These are phyloP conservation scores for Pao palembangensis DNA, from an alignment of 2,113 vertebrate genomes.

Conservation along the genomic window DNA sequence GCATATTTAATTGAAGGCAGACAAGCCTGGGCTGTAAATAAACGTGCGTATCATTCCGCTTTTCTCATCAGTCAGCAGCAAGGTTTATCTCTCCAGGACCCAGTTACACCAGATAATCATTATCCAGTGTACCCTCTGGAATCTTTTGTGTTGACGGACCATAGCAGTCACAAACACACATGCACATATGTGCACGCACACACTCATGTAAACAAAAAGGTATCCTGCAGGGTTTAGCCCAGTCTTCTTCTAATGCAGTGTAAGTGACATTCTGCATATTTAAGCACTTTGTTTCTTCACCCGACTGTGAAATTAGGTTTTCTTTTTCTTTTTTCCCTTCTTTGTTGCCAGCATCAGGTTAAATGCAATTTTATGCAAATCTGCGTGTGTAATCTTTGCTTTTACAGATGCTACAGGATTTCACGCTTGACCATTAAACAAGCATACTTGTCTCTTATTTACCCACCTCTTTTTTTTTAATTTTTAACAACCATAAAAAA, in stretches of 20 bases:
- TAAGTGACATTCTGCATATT: constrained; percentile 64
- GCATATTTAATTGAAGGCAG: constrained; percentile 42
- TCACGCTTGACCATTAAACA: neutral
- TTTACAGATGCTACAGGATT: neutral
- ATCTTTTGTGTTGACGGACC: constrained; percentile 45
- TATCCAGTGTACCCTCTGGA: constrained; percentile 39
- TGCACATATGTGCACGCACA: constrained; percentile 7
- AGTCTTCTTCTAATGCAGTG: constrained; percentile 32
- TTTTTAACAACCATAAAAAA: constrained; percentile 21
- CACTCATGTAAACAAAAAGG: constrained; percentile 16
- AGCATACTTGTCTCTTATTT: neutral
- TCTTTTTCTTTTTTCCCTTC: neutral
- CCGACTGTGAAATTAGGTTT: constrained; percentile 63
- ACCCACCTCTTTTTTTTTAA: neutral
- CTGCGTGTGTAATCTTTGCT: constrained; percentile 1
- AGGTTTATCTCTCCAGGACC: constrained; percentile 51
- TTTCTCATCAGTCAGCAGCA: constrained; percentile 53
- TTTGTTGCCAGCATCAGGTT: constrained; percentile 48
- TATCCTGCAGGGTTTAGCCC: constrained; percentile 24
- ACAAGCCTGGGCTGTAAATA: constrained; percentile 37
- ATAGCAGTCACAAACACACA: constrained; percentile 9
- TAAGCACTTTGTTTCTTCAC: constrained; percentile 63
- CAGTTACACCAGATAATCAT: constrained; percentile 54
- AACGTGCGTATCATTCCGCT: constrained; percentile 45
- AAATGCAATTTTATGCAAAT: constrained; percentile 2